Conservation (phyloP, 2,113 vertebrate genomes). For the Poeciliopsis prolifica region DNA sequence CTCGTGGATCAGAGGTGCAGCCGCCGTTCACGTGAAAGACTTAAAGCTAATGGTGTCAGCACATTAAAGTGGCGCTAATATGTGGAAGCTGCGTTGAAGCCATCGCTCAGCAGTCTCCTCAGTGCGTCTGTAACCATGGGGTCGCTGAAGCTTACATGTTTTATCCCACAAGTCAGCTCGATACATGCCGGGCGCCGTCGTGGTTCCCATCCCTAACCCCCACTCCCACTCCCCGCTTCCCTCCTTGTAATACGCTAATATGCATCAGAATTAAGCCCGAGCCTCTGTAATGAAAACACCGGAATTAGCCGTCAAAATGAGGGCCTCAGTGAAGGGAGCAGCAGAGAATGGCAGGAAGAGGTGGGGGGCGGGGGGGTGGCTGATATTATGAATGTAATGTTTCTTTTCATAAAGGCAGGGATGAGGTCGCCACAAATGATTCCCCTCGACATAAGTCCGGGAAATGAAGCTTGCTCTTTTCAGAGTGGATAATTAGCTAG, state of each 20-base stretch:
- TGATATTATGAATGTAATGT: constrained; percentile 68
- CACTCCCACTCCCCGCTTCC: background rate
- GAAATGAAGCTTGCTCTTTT: constrained; percentile 78
- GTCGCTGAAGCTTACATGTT: constrained; percentile 56
- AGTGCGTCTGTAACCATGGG: constrained; percentile 15
- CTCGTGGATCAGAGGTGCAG: background rate
- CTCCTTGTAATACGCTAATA: constrained; percentile 62
- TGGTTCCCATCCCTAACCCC: constrained; percentile 5
- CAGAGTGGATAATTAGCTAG: constrained; percentile 75
- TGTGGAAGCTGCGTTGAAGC: constrained; percentile 9
- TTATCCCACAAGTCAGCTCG: constrained; percentile 49
- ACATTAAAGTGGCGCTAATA: constrained; percentile 38
- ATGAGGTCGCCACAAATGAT: constrained; percentile 77
- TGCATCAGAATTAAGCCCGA: constrained; percentile 62
- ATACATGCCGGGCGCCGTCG: constrained; percentile 37
- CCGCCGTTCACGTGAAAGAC: constrained; percentile 13
- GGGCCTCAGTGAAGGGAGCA: constrained; percentile 45
- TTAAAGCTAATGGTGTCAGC: constrained; percentile 34
- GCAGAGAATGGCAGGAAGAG: constrained; percentile 18
- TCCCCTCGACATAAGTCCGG: constrained; percentile 70
- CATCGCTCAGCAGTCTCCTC: constrained; percentile 35
- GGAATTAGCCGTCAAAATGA: constrained; percentile 72
- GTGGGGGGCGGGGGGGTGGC: background rate
- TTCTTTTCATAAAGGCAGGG: constrained; percentile 75
- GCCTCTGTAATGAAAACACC: constrained; percentile 65